Conservation (phyloP, 2,888 invertebrate genomes). For the Sipha maydis region DNA sequence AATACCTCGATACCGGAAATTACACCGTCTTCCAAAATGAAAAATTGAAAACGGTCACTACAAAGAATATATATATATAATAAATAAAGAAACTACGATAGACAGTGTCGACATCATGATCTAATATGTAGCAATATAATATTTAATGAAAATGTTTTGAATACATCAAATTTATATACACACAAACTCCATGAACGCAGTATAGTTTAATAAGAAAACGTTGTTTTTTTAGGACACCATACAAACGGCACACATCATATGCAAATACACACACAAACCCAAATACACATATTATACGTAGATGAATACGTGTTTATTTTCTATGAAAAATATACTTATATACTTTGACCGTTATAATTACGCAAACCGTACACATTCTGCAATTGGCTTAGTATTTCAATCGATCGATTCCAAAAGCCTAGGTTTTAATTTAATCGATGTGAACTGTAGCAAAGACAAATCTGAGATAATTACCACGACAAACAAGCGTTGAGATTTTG, state of each 20-base stretch:
- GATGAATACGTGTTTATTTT: not conserved
- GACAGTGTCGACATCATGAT: not conserved
- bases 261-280: not conserved
- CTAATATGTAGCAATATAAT: not conserved
- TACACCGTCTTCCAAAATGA: conserved; percentile 29
- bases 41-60: conserved; percentile 6
- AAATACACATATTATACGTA: not conserved
- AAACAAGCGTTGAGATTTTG: not conserved
- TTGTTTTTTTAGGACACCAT: conserved; percentile 13
- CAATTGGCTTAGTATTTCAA: not conserved
- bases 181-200: not conserved
- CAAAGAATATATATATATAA: not conserved
- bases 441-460: not conserved
- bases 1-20: conserved; percentile 31
- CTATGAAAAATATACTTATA: not conserved
- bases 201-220: not conserved
- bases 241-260: not conserved
- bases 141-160: conserved; percentile 43
- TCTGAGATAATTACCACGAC: not conserved
- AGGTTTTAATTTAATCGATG: not conserved
- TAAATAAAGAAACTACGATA: not conserved
- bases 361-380: not conserved
- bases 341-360: not conserved
- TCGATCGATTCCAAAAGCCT: not conserved
- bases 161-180: not conserved